These are phyloP conservation scores for Xanthia icteritia DNA, from an alignment of 2,888 invertebrate species.

Conservation along the genomic window DNA sequence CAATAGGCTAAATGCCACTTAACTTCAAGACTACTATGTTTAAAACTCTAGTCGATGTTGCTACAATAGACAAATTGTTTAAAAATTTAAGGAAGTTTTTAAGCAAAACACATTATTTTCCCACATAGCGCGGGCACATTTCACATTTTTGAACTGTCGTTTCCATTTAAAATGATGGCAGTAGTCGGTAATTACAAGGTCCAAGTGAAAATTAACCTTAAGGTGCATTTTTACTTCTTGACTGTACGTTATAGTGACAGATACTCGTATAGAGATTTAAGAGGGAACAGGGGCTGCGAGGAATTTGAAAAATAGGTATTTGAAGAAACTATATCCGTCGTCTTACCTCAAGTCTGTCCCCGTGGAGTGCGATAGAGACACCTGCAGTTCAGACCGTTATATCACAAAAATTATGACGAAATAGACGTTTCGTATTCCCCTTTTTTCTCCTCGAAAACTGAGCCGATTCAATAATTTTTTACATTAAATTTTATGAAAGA, in stretches of 20 bases:
- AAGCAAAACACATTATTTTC: neutral
- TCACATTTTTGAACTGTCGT: neutral
- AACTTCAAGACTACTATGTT: neutral
- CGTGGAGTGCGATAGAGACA: too few species aligned
- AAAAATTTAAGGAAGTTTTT: neutral
- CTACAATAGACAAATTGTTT: neutral
- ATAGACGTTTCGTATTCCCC: too few species aligned
- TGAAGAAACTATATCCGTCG: too few species aligned
- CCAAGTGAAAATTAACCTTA: neutral
- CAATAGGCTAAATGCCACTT: neutral
- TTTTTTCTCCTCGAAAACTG: too few species aligned
- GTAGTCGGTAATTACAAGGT: too few species aligned
- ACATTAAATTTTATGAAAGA: too few species aligned
- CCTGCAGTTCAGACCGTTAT: too few species aligned
- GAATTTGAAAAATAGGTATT: too few species aligned
- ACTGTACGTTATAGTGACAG: neutral
- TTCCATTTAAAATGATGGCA: neutral
- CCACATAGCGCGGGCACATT: neutral
- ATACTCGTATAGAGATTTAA: neutral
- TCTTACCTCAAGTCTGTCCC: too few species aligned
- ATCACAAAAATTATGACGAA: too few species aligned
- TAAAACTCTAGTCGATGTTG: neutral
- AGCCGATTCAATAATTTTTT: too few species aligned
- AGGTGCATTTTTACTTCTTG: neutral
- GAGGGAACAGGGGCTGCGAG: too few species aligned